Conservation (phyloP, 53 echinoderm and acorn worm genomes). For the Henricia sp. region DNA sequence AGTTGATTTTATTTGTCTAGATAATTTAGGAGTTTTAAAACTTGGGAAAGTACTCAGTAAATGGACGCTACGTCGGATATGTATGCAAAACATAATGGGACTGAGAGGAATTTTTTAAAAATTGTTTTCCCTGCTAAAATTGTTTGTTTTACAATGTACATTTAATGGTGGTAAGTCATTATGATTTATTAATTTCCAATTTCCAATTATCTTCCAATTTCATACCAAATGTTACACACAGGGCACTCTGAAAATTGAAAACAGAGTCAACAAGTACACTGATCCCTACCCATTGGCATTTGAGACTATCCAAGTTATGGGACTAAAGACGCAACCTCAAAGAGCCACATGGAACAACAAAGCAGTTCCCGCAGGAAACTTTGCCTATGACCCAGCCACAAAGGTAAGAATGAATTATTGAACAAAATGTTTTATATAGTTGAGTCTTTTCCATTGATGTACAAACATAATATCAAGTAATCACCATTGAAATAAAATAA, state of each 20-base stretch:
- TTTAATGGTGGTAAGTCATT: neutral
- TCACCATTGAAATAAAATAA: neutral
- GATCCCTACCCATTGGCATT: constrained; percentile 20
- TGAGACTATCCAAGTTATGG: constrained; percentile 36
- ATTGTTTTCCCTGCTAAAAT: neutral
- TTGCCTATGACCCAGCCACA: neutral
- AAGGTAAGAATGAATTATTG: constrained; percentile 15
- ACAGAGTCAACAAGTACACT: constrained; percentile 4
- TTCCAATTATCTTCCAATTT: too few species aligned
- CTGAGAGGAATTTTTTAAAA: too few species aligned
- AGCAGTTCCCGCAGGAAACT: constrained; percentile 3
- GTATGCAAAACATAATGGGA: too few species aligned
- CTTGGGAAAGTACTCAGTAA: too few species aligned
- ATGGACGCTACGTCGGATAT: too few species aligned
- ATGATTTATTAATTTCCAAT: neutral
- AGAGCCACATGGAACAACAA: neutral
- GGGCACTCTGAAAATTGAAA: constrained; percentile 15
- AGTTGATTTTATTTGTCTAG: too few species aligned
- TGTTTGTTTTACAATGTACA: neutral
- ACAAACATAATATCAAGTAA: neutral
- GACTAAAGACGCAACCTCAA: constrained; percentile 15
- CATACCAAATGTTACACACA: too few species aligned
- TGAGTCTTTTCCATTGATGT: neutral
- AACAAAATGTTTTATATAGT: too few species aligned
- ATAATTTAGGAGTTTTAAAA: too few species aligned